A percentile compares a stretch with the other conserved stretches of the same genome.
These are phyloP conservation scores for Biston stratarius DNA, from an alignment of 2,888 invertebrate genomes.

Conservation along the genomic window DNA sequence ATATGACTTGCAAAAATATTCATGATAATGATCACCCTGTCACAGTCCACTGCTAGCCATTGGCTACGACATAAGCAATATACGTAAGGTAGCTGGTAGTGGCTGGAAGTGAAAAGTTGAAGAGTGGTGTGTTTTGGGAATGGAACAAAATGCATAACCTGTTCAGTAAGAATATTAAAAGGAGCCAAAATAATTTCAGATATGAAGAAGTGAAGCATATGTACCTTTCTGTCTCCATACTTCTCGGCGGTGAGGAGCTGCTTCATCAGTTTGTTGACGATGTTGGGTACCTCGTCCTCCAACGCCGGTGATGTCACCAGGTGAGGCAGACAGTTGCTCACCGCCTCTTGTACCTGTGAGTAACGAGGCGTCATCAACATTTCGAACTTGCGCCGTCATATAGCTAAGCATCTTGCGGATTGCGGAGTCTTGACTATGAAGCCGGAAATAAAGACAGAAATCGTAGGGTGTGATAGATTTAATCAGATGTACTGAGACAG, in stretches of 20 bases:
- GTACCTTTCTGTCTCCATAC: slow-evolving; percentile 92
- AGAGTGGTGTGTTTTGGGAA: too few relatives aligned
- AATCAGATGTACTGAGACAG: background rate
- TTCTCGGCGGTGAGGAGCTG: slow-evolving; percentile 96
- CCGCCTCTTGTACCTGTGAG: slow-evolving; percentile 97
- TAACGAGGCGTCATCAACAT: background rate
- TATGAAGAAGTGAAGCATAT: background rate
- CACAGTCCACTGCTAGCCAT: too few relatives aligned
- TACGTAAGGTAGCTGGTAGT: too few relatives aligned
- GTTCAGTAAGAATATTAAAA: too few relatives aligned
- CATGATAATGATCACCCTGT: too few relatives aligned
- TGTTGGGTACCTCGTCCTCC: slow-evolving; percentile 94
- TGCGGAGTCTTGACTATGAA: background rate
- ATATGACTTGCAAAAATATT: too few relatives aligned
- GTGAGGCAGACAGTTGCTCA: slow-evolving; percentile 97
- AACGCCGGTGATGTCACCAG: slow-evolving; percentile 94
- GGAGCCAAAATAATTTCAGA: background rate
- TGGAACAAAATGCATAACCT: too few relatives aligned
- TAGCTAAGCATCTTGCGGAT: background rate
- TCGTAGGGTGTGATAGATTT: background rate
- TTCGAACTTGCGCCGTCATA: too few relatives aligned
- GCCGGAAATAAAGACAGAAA: background rate
- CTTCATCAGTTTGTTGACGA: slow-evolving; percentile 94
- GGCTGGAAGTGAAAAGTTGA: too few relatives aligned
- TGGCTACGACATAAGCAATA: too few relatives aligned